Evolutionary conservation across 2,888 invertebrate species (phyloP).

Genomic region (Agrochola lychnidis): DNA sequence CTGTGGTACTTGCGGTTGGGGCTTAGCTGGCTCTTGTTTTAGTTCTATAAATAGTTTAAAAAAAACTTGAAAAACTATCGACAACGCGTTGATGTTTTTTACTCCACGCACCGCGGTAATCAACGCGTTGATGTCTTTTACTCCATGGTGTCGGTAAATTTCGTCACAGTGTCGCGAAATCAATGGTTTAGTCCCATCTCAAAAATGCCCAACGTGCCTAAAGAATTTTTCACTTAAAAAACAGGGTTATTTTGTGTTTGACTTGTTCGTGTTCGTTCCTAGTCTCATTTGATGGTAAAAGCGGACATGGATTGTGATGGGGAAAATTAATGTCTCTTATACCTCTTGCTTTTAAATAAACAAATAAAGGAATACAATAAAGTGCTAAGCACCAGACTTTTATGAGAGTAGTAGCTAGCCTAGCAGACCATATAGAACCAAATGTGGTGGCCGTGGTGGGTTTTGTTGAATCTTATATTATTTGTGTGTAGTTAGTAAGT

Average conservation of each 20-base stretch:
- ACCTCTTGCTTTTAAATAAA: neutral
- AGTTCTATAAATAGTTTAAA: slow-evolving; percentile 47
- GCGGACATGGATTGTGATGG: neutral
- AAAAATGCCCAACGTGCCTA: too few species aligned
- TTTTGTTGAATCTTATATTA: neutral
- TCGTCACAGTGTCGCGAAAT: too few species aligned
- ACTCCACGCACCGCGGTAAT: too few species aligned
- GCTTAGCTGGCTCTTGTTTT: slow-evolving; percentile 68
- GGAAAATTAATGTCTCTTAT: neutral
- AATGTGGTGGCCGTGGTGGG: neutral
- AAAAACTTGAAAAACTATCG: too few species aligned
- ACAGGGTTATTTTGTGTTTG: neutral
- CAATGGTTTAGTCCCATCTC: too few species aligned
- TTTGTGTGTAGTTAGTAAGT: too few species aligned
- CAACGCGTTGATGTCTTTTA: too few species aligned
- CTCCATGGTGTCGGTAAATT: too few species aligned
- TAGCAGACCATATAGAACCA: neutral
- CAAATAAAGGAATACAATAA: neutral
- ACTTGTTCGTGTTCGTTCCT: neutral
- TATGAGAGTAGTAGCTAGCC: neutral
- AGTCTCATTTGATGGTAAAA: neutral
- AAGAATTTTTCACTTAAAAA: too few species aligned
- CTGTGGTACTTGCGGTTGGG: slow-evolving; percentile 45
- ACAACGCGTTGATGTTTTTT: too few species aligned
- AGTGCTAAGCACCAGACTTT: too few species aligned